Base-by-base conservation (phyloP, 2,888 invertebrate genomes). In the Acanthosepion pharaonis region DNA sequence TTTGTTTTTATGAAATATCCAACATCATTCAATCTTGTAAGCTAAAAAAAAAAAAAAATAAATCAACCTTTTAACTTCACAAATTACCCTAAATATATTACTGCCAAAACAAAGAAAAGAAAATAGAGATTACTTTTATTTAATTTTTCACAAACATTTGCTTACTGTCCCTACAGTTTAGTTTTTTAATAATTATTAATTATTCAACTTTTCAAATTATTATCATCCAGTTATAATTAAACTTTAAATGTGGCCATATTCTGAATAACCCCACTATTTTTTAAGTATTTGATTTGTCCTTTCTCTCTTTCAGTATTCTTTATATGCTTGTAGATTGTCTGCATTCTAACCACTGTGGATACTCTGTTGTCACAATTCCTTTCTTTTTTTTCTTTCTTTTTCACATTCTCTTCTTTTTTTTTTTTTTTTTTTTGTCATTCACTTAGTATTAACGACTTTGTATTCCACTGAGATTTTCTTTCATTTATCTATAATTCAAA, bases 281-380 rank as follows among this genome's bases (percentile, higher is more conserved):
- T 78, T 78, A 28, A 64, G 11, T 64, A n/a, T 59, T 59, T 78
- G 3, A 2, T 78, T 78, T n/a, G 78, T 78, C 78, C n/a, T 78
- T 78, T 78, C 78, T 78, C 78, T 33, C n/a, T 18, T 78, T n/a
- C 78, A 78, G n/a, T n/a, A 78, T n/a, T n/a, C n/a, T 78, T 78
- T 78, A n/a, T 78, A 78, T 78, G 78, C 78, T 78, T 78, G 78
- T 78, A n/a, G 78, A n/a, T 78, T 78, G n/a, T 78, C 15, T 78
- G 18, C 78, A 78, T 78, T 78, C n/a, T n/a, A 23, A 64, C 64
- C 64, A 23, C 6, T 64, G 23, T 64, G 78, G 78, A 78, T 78
- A 78, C 18, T n/a, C 78, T n/a, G 78, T 78, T 78, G 33, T 78
- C n/a, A 78, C 78, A n/a, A 78, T 33, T 78, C 25, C 25, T 28